Percentiles rank a stretch among this genome's conserved stretches.
These are phyloP conservation scores for Zaprionus inermis DNA, from an alignment of 1,140 invertebrate species.

Conservation along the genomic window DNA sequence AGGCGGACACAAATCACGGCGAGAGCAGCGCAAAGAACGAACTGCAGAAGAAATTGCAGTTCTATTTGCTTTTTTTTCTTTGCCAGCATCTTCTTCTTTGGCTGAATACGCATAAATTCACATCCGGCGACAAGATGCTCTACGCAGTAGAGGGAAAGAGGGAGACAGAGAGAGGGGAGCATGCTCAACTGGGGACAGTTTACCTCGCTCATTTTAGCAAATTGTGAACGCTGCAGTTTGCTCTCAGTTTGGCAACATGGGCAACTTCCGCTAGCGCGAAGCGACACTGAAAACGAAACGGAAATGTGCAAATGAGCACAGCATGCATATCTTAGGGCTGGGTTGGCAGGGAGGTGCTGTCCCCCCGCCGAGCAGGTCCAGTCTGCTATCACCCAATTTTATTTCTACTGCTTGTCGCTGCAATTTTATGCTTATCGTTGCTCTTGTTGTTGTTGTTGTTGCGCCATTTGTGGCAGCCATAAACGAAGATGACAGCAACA, in stretches of 20 bases:
- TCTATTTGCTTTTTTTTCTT: slow-evolving; percentile 4
- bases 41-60: slow-evolving; percentile 68
- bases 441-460: slow-evolving; percentile 19
- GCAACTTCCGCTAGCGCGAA: slow-evolving; percentile 53
- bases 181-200: not conserved
- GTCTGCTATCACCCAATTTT: slow-evolving; percentile 34
- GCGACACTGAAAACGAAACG: slow-evolving; percentile 51
- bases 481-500: slow-evolving; percentile 62
- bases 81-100: slow-evolving; percentile 23
- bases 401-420: slow-evolving; percentile 50
- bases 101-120: slow-evolving; percentile 80
- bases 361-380: not conserved
- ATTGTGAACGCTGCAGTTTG: slow-evolving; percentile 68
- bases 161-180: not conserved
- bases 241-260: slow-evolving; percentile 45
- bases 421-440: slow-evolving; percentile 46
- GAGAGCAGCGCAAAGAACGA: slow-evolving; percentile 62
- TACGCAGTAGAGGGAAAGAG: slow-evolving; percentile 38
- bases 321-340: slow-evolving; percentile 66
- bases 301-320: slow-evolving; percentile 78
- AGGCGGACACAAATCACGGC: slow-evolving; percentile 69
- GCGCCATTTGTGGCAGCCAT: slow-evolving; percentile 46
- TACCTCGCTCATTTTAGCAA: slow-evolving; percentile 62
- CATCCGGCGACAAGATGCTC: slow-evolving; percentile 78
- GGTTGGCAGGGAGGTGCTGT: not conserved